Evolutionary conservation across 1,140 invertebrate genomes (phyloP).

Genomic region (Lanistes nyassanus): DNA sequence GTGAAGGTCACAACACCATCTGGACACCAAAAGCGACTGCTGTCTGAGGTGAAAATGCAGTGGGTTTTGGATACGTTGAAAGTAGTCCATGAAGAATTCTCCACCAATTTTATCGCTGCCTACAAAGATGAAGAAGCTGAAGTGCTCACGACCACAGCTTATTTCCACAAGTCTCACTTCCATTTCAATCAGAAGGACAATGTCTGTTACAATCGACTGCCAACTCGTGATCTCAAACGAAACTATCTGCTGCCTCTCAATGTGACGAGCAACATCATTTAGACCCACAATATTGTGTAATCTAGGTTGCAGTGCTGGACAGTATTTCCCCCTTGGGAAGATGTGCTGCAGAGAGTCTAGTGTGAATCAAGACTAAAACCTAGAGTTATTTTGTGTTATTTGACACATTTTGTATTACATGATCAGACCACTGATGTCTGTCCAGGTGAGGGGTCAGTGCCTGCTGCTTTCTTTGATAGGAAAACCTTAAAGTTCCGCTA

Average conservation of each 20-base stretch:
- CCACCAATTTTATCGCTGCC: constrained; percentile 60
- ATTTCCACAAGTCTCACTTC: constrained; percentile 63
- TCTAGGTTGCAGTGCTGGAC: too few relatives aligned
- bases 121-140: constrained; percentile 60
- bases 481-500: too few relatives aligned
- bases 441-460: too few relatives aligned
- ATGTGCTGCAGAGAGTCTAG: too few relatives aligned
- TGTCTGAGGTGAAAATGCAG: constrained; percentile 60
- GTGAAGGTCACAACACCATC: constrained; percentile 53
- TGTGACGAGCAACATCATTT: constrained; percentile 32
- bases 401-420: too few relatives aligned
- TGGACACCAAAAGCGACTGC: constrained; percentile 47
- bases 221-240: constrained; percentile 50
- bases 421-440: too few relatives aligned
- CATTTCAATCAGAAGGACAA: constrained; percentile 61
- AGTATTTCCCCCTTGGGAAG: too few relatives aligned
- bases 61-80: constrained; percentile 54
- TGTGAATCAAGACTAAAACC: too few relatives aligned
- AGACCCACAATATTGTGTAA: too few relatives aligned
- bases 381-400: too few relatives aligned
- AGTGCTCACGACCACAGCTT: constrained; percentile 59
- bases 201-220: constrained; percentile 57
- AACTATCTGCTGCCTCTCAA: constrained; percentile 60
- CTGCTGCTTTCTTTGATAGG: too few relatives aligned
- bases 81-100: constrained; percentile 57